phyloP scores from a whole-genome alignment of 2,888 invertebrate species.

The Xiphydria camelus region DNA sequence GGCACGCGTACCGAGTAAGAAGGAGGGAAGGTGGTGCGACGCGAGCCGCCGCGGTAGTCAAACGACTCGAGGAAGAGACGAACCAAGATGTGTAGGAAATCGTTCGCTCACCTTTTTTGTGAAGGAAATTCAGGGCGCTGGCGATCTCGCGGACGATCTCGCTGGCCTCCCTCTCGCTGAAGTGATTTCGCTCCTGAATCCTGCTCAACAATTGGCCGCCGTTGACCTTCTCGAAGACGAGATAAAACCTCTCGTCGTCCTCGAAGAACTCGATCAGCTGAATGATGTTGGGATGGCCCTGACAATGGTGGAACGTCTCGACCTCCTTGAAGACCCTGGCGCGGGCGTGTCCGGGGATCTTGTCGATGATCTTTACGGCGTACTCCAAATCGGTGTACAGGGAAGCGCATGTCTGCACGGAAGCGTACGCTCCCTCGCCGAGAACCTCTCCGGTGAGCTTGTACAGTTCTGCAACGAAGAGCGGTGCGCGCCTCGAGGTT shows the following conservation, averaged over 20 bases:
- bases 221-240: conserved; percentile 97
- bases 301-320: conserved; percentile 98
- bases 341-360: conserved; percentile 91
- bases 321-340: conserved; percentile 97
- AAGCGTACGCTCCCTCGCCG: conserved; percentile 96
- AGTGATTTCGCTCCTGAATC: conserved; percentile 90
- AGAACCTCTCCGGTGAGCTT: conserved; percentile 92
- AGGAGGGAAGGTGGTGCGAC: no score
- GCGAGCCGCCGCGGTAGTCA: no score
- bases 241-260: conserved; percentile 94
- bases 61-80: no score
- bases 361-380: conserved; percentile 97
- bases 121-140: conserved; percentile 91
- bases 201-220: conserved; percentile 92
- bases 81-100: no score
- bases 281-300: conserved; percentile 96
- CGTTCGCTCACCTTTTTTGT: conserved; percentile 82
- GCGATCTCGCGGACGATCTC: conserved; percentile 93
- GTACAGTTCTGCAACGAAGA: conserved; percentile 78
- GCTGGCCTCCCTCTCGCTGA: conserved; percentile 95
- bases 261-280: conserved; percentile 97
- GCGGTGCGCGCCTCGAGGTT: no score
- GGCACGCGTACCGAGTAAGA: no score
- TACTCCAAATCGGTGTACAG: conserved; percentile 90
- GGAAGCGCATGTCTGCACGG: conserved; percentile 91